Conservation (phyloP, 2,113 vertebrate genomes). For the Mugil cephalus region DNA sequence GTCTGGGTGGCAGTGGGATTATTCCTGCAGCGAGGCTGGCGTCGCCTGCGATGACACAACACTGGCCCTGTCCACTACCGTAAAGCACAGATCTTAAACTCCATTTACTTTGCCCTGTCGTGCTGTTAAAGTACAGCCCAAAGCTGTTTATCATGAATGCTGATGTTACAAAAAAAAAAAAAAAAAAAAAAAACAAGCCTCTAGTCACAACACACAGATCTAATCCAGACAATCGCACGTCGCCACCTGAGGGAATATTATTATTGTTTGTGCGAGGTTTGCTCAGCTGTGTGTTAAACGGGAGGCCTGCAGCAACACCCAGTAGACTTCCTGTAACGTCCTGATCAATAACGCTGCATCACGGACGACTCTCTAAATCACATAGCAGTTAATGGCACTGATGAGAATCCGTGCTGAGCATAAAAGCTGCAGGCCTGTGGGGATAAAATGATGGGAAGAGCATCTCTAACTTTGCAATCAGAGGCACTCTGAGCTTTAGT, state of each 20-base stretch:
- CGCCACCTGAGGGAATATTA: not conserved
- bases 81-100: not conserved
- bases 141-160: not conserved
- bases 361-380: not conserved
- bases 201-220: not conserved
- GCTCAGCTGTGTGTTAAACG: constrained; percentile 24
- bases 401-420: not conserved
- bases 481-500: not conserved
- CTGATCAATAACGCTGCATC: constrained; percentile 53
- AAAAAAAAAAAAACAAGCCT: too few species aligned
- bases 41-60: not conserved
- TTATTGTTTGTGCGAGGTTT: constrained; percentile 10
- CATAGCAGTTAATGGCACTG: constrained; percentile 17
- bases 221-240: not conserved
- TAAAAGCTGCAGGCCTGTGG: not conserved
- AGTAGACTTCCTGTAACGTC: constrained; percentile 34
- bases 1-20: constrained; percentile 40
- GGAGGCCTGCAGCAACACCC: constrained; percentile 4
- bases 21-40: constrained; percentile 15
- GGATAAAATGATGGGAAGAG: not conserved
- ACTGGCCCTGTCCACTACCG: not conserved
- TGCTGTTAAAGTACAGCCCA: not conserved
- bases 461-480: not conserved
- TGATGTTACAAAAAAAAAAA: not conserved
- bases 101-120: not conserved